A percentile compares a stretch with the other conserved stretches of the same genome.
Evolutionary conservation across 2,888 invertebrate species (phyloP).

Genomic region (Eurytoma californica): DNA sequence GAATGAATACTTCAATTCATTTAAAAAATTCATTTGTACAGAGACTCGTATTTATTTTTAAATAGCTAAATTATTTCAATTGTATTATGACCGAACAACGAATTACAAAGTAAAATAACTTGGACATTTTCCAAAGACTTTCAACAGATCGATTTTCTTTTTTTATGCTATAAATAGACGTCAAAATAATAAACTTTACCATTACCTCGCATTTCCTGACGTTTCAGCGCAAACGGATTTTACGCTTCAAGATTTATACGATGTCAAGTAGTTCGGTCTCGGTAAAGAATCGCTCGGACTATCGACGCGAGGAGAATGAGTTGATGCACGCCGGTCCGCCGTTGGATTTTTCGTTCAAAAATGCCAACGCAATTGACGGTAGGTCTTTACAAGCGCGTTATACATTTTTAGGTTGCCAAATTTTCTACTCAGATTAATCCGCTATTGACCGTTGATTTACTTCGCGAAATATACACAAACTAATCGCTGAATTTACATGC

Average conservation of each 20-base stretch:
- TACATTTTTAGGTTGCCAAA: neutral
- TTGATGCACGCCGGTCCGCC: constrained; percentile 70
- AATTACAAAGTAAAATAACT: constrained; percentile 34
- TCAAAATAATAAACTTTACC: constrained; percentile 33
- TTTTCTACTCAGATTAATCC: neutral
- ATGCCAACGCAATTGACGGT: constrained; percentile 70
- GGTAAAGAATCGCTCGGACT: constrained; percentile 57
- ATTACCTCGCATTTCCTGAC: constrained; percentile 1
- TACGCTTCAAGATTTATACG: constrained; percentile 1
- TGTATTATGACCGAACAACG: constrained; percentile 7
- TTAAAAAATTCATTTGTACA: neutral
- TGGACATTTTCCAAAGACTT: constrained; percentile 41
- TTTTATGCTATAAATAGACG: constrained; percentile 39
- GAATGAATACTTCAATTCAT: neutral
- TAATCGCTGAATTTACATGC: neutral
- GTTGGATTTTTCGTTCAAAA: constrained; percentile 74
- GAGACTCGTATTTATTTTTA: neutral
- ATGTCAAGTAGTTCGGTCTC: neutral
- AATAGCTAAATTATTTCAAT: constrained; percentile 16
- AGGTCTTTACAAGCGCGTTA: constrained; percentile 35
- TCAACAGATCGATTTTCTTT: constrained; percentile 42
- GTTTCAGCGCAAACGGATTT: neutral
- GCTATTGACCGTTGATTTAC: neutral
- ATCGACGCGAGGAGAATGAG: constrained; percentile 63
- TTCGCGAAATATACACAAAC: neutral